A percentile compares a stretch with the other conserved stretches of the same genome.
These are phyloP conservation scores for Rhagoletis pomonella DNA, from an alignment of 1,140 invertebrate species.

Conservation along the genomic window DNA sequence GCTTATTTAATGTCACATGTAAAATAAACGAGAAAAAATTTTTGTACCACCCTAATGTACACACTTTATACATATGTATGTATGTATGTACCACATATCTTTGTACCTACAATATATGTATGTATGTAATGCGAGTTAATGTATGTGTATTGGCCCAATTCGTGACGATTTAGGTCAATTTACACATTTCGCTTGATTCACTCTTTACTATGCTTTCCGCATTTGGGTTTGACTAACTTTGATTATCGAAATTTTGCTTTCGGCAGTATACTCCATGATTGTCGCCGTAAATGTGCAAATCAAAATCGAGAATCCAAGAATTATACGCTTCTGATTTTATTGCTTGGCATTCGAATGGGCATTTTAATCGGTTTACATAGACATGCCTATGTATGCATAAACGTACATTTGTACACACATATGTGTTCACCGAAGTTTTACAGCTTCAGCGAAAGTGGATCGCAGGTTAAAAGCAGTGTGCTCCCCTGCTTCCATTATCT, in stretches of 20 bases:
- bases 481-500: background rate
- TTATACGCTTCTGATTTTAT: constrained; percentile 1
- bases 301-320: background rate
- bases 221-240: background rate
- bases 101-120: too few species aligned
- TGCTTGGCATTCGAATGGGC: background rate
- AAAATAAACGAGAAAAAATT: too few species aligned
- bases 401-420: too few species aligned
- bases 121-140: background rate
- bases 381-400: background rate
- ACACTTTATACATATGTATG: too few species aligned
- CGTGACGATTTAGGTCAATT: constrained; percentile 13
- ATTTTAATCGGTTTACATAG: background rate
- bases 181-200: constrained; percentile 29
- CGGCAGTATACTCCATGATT: background rate
- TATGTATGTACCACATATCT: background rate
- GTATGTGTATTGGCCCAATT: constrained; percentile 7
- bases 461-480: background rate
- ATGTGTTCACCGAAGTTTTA: background rate
- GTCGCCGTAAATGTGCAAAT: background rate
- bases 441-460: background rate
- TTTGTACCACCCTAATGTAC: too few species aligned
- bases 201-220: background rate
- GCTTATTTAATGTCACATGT: too few species aligned
- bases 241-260: background rate